Conservation (phyloP, 30 jellyfish, hydroid and myxozoan genomes). For the Hydra vulgaris region DNA sequence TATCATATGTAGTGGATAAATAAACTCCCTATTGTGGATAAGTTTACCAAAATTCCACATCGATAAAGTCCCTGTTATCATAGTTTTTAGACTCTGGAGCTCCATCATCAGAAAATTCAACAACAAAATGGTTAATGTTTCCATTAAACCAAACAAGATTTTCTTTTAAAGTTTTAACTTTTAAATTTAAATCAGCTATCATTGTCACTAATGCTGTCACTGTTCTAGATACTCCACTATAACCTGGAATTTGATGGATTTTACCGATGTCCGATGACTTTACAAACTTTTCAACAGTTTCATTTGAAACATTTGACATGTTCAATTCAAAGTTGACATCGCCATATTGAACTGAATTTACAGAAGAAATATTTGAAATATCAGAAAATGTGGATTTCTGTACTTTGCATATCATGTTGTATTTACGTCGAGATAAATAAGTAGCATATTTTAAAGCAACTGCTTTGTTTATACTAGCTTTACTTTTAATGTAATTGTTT, state of each 20-base stretch:
- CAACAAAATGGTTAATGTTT: constrained; percentile 14
- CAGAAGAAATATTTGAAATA: neutral
- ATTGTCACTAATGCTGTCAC: constrained; percentile 23
- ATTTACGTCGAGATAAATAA: constrained; percentile 14
- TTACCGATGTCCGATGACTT: constrained; percentile 7
- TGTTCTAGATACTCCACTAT: constrained; percentile 15
- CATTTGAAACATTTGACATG: neutral
- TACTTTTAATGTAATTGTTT: neutral
- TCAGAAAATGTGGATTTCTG: constrained; percentile 22
- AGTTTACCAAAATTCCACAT: constrained; percentile 17
- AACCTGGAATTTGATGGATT: constrained; percentile 5
- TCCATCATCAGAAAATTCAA: constrained; percentile 32
- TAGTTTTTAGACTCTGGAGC: constrained; percentile 24
- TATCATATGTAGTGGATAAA: no score
- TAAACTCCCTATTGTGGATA: no score
- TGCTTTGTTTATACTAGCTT: neutral
- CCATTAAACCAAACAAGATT: constrained; percentile 19
- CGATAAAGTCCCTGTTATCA: constrained; percentile 24
- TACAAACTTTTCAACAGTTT: constrained; percentile 16
- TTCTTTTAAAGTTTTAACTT: constrained; percentile 12
- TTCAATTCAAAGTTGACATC: constrained; percentile 3
- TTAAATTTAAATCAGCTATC: constrained; percentile 18
- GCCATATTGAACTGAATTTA: constrained; percentile 6
- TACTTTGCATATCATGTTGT: constrained; percentile 13
- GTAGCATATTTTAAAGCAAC: neutral